Evolutionary conservation across 2,113 vertebrate genomes (phyloP).

Genomic region (Noctilio leporinus): DNA sequence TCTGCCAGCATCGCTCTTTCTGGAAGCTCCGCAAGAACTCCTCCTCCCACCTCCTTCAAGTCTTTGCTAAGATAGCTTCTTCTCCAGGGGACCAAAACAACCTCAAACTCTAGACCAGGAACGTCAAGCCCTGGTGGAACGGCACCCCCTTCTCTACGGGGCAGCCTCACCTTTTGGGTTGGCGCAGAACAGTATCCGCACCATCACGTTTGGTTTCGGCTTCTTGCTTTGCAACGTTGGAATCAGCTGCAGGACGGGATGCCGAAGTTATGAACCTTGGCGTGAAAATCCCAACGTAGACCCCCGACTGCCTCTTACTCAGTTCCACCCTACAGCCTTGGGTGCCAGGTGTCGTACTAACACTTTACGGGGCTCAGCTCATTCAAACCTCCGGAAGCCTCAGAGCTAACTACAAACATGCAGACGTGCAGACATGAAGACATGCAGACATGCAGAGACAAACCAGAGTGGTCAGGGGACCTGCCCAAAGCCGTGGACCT

Average conservation of each 20-base stretch:
- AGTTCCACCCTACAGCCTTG: background rate
- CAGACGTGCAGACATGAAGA: background rate
- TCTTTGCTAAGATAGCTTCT: background rate
- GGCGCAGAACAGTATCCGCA: background rate
- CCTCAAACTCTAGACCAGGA: background rate
- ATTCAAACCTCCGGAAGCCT: background rate
- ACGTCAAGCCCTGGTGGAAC: fast-evolving
- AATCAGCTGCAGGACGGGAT: background rate
- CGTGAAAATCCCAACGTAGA: background rate
- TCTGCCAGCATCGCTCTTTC: background rate
- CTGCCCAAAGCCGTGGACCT: background rate
- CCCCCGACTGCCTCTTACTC: background rate
- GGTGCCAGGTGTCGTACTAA: background rate
- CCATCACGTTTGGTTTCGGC: background rate
- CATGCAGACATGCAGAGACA: background rate
- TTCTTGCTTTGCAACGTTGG: background rate
- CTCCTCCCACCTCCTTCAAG: background rate
- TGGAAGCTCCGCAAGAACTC: background rate
- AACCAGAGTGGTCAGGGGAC: too few species aligned
- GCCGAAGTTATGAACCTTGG: background rate
- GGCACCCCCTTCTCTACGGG: background rate
- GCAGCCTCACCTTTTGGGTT: background rate
- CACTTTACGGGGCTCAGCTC: background rate
- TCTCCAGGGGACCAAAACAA: background rate
- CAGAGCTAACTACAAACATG: background rate